Conservation (phyloP, 2,888 invertebrate species). For the Tigriopus californicus region DNA sequence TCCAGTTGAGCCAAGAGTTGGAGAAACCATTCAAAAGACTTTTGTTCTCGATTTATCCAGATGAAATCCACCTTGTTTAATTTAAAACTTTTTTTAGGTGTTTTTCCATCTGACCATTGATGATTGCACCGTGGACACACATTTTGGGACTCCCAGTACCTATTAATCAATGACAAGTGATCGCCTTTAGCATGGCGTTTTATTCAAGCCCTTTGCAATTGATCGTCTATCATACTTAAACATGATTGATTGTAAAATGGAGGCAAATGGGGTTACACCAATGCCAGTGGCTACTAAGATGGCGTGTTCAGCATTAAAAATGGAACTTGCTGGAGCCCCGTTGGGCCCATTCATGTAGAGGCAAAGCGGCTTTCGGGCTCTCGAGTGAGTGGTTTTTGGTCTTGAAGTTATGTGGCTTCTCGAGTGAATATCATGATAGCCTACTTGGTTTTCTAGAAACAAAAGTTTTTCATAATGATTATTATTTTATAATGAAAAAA, state of each 20-base stretch:
- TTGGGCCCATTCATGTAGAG: not conserved
- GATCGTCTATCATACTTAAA: no score
- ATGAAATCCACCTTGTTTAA: not conserved
- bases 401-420: not conserved
- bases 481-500: no score
- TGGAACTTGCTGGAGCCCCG: not conserved
- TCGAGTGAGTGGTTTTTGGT: not conserved
- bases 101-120: not conserved
- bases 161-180: no score
- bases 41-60: not conserved
- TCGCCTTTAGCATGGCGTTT: no score
- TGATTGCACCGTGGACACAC: not conserved
- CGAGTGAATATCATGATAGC: no score
- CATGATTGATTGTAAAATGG: conserved; percentile 3
- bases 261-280: conserved; percentile 1
- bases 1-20: not conserved
- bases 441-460: no score
- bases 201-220: no score
- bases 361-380: not conserved
- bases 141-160: not conserved
- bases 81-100: not conserved
- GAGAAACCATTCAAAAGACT: not conserved
- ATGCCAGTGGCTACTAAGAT: not conserved
- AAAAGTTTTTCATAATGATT: no score
- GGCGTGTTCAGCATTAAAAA: not conserved